Evolutionary conservation across 2,797 vertebrate species (phyloP).

Genomic region (Muscicapa striata): DNA sequence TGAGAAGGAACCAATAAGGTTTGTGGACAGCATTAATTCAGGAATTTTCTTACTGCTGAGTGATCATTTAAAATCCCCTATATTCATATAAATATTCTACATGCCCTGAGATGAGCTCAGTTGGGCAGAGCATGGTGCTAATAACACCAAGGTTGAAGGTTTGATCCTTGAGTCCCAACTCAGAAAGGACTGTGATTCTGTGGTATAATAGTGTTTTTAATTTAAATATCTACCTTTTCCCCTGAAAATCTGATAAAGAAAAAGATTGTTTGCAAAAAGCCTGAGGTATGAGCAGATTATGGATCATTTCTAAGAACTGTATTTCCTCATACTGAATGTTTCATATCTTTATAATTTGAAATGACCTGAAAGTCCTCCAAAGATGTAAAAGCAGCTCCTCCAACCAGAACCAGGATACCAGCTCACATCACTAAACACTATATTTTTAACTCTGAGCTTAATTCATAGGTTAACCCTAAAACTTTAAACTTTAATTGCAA

Average conservation of each 20-base stretch:
- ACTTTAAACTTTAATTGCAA: neutral
- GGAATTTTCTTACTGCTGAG: neutral
- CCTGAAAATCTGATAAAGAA: neutral
- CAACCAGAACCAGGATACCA: neutral
- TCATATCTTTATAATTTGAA: neutral
- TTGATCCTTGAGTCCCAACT: neutral
- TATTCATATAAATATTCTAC: neutral
- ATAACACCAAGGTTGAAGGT: neutral
- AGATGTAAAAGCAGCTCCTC: neutral
- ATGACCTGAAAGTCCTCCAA: neutral
- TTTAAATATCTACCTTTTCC: neutral
- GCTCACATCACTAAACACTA: accelerated
- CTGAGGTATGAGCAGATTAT: neutral
- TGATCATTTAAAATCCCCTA: neutral
- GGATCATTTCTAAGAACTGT: neutral
- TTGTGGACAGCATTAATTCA: neutral
- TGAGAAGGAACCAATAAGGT: neutral
- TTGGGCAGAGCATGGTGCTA: neutral
- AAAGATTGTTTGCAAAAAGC: neutral
- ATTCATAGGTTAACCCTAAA: neutral
- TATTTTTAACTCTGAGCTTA: neutral
- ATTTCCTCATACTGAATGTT: neutral
- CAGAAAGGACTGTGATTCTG: neutral
- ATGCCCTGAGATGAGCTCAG: neutral
- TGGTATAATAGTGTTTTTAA: neutral